Evolutionary conservation across 2,888 invertebrate species (phyloP).

Genomic region (Cantharis nigra): DNA sequence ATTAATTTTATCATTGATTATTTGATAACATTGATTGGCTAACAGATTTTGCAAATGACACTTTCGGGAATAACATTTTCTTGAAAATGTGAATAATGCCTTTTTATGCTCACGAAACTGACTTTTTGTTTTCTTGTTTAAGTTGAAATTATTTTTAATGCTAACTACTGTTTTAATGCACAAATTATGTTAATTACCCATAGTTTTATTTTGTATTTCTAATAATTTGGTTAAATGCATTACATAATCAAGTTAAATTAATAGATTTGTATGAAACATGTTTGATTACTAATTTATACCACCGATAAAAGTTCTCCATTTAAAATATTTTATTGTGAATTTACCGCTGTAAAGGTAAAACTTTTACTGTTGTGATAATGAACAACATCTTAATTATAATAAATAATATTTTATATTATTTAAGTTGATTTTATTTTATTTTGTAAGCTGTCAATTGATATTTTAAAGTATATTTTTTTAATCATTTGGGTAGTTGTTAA

Average conservation of each 20-base stretch:
- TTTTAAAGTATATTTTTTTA: neutral
- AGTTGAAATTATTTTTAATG: neutral
- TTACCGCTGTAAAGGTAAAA: neutral
- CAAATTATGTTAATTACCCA: neutral
- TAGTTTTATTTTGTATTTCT: neutral
- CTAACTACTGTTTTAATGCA: neutral
- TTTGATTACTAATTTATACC: neutral
- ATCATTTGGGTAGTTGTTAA: neutral
- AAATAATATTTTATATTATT: neutral
- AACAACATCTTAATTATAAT: neutral
- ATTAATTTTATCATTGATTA: neutral
- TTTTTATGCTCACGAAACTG: too few relatives aligned
- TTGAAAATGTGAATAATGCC: too few relatives aligned
- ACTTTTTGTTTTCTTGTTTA: neutral
- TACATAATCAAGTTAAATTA: neutral
- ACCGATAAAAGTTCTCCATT: neutral
- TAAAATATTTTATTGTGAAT: neutral
- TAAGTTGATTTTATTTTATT: neutral
- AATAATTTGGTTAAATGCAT: neutral
- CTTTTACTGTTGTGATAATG: neutral
- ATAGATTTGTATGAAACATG: neutral
- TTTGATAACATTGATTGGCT: neutral
- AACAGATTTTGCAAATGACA: too few relatives aligned
- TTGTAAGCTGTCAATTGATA: neutral
- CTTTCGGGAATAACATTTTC: too few relatives aligned